A percentile compares a stretch with the other conserved stretches of the same genome.
These are phyloP conservation scores for Sebastes schlegelii DNA, from an alignment of 2,113 vertebrate genomes.

Conservation along the genomic window DNA sequence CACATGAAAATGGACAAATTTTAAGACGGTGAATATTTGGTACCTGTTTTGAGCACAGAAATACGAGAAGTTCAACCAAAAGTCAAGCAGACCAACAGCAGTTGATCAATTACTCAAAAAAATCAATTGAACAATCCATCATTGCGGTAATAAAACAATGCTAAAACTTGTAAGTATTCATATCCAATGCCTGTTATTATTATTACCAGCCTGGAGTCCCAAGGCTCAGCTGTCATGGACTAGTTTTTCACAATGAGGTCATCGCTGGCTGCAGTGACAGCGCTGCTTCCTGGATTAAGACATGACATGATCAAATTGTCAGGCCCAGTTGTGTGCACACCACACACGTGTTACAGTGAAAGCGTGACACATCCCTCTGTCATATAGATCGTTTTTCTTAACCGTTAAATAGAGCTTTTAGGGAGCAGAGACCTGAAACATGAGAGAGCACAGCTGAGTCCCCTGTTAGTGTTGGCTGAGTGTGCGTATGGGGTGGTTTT, in stretches of 20 bases:
- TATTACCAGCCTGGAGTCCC: background rate
- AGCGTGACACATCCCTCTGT: background rate
- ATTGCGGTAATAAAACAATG: background rate
- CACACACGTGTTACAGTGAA: background rate
- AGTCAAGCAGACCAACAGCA: background rate
- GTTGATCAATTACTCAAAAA: background rate
- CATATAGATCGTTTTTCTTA: conserved; percentile 4
- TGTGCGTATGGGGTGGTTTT: background rate
- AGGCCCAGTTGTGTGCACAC: background rate
- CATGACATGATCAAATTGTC: background rate
- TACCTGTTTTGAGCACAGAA: too few relatives aligned
- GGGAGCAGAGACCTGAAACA: background rate
- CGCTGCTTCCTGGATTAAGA: conserved; percentile 18
- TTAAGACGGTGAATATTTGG: background rate
- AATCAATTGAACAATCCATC: background rate
- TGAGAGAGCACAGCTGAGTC: conserved; percentile 3
- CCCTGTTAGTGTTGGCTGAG: background rate
- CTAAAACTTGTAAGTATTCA: background rate
- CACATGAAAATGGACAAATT: background rate
- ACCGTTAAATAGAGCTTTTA: conserved; percentile 1
- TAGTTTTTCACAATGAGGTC: conserved; percentile 48
- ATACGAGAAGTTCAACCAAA: background rate
- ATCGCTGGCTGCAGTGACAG: conserved; percentile 8
- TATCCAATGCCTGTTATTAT: background rate
- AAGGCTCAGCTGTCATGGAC: conserved; percentile 25